Evolutionary conservation across 2,797 vertebrate species (phyloP).

Genomic region (Lacerta viridis): DNA sequence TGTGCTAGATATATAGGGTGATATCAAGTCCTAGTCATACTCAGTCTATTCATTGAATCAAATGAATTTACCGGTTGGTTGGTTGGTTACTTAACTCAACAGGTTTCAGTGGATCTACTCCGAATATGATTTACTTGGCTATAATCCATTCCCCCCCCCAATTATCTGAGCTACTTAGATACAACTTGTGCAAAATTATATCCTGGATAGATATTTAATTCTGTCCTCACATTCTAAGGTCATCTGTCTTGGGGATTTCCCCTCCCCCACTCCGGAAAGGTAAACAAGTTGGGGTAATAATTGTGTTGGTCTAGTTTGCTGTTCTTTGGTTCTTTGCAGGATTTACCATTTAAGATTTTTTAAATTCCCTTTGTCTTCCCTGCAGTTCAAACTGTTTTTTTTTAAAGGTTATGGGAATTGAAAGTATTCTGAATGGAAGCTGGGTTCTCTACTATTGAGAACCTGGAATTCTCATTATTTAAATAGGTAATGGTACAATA

Average conservation of each 20-base stretch:
- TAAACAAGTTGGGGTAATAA: not conserved
- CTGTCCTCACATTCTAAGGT: not conserved
- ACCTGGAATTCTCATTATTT: not conserved
- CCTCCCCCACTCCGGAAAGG: not conserved
- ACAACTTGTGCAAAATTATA: too few relatives aligned
- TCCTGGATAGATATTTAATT: not conserved
- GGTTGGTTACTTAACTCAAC: too few relatives aligned
- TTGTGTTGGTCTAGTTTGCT: conserved; percentile 22
- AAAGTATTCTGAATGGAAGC: conserved; percentile 22
- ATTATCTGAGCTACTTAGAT: too few relatives aligned
- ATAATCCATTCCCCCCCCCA: too few relatives aligned
- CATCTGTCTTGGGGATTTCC: not conserved
- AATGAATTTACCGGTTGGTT: too few relatives aligned
- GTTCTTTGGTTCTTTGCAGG: conserved; percentile 45
- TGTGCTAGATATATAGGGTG: not conserved
- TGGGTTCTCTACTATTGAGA: not conserved
- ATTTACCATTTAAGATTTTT: not conserved
- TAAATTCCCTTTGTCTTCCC: not conserved
- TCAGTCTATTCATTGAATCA: too few relatives aligned
- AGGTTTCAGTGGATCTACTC: too few relatives aligned
- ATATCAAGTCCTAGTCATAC: too few relatives aligned
- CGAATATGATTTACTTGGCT: too few relatives aligned
- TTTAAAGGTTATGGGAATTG: not conserved
- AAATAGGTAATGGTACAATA: too few relatives aligned
- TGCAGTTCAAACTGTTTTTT: conserved; percentile 35